Conservation (phyloP, 1,140 invertebrate species). For the Calephelis virginiensis region DNA sequence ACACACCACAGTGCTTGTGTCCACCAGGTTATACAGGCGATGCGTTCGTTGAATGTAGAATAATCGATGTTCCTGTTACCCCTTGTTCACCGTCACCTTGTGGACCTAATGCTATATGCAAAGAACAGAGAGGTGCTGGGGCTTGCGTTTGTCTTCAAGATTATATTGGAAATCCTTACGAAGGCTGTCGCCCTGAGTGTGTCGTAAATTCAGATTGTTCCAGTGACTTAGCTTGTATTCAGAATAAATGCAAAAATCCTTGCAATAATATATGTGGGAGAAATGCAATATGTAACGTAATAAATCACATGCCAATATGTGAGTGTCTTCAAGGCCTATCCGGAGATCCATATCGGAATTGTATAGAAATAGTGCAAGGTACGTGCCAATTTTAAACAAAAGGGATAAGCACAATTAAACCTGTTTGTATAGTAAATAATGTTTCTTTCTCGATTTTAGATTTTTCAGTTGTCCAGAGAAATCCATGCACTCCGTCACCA, state of each 20-base stretch:
- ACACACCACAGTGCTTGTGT: constrained; percentile 84
- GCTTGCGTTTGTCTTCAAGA: constrained; percentile 81
- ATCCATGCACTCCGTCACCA: constrained; percentile 87
- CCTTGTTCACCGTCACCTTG: constrained; percentile 85
- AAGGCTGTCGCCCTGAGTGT: constrained; percentile 85
- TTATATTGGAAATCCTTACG: constrained; percentile 82
- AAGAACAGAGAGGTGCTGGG: constrained; percentile 79
- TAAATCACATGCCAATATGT: constrained; percentile 79
- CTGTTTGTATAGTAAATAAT: not conserved
- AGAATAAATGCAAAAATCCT: constrained; percentile 82
- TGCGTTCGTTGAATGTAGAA: constrained; percentile 80
- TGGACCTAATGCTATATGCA: constrained; percentile 83
- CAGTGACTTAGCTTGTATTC: constrained; percentile 80
- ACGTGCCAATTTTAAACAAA: not conserved
- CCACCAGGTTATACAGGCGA: constrained; percentile 79
- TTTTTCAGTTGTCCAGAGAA: constrained; percentile 46
- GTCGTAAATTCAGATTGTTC: constrained; percentile 80
- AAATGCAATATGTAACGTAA: constrained; percentile 81
- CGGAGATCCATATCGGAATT: constrained; percentile 80
- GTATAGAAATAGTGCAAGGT: constrained; percentile 50
- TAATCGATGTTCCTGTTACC: constrained; percentile 66
- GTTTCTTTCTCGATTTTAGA: constrained; percentile 31
- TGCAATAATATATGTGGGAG: constrained; percentile 83
- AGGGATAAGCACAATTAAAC: constrained; percentile 13
- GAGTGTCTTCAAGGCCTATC: constrained; percentile 79